These are phyloP conservation scores for Unio delphinus DNA, from an alignment of 2,888 invertebrate genomes.

Conservation along the genomic window DNA sequence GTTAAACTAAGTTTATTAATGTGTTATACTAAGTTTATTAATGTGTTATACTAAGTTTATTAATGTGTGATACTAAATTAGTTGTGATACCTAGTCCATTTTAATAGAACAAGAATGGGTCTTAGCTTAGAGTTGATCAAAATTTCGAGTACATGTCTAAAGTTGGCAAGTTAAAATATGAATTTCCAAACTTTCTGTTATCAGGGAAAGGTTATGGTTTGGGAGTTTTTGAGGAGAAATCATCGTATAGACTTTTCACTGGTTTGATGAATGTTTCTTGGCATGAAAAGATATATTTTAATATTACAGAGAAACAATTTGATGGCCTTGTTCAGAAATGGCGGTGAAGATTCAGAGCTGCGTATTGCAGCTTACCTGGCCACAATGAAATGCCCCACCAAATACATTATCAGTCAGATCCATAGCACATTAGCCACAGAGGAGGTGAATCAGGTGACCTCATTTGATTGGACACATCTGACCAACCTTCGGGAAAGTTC, in stretches of 20 bases:
- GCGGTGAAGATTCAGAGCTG: slow-evolving; percentile 84
- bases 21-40: background rate
- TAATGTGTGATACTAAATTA: background rate
- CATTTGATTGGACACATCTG: slow-evolving; percentile 95
- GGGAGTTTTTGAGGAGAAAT: too few relatives aligned
- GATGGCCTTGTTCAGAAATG: slow-evolving; percentile 80
- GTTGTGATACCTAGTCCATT: background rate
- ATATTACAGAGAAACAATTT: slow-evolving; percentile 51
- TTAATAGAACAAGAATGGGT: too few relatives aligned
- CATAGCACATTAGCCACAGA: slow-evolving; percentile 71
- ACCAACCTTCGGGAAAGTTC: slow-evolving; percentile 89
- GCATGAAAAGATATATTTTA: background rate
- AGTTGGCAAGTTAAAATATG: too few relatives aligned
- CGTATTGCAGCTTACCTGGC: slow-evolving; percentile 90
- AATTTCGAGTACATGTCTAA: too few relatives aligned
- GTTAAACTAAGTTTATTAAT: too few relatives aligned
- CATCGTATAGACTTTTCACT: too few relatives aligned
- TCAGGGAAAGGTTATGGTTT: too few relatives aligned
- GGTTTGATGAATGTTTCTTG: too few relatives aligned
- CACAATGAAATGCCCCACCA: slow-evolving; percentile 90
- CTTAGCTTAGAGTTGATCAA: too few relatives aligned
- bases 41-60: background rate
- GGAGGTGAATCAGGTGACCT: slow-evolving; percentile 78
- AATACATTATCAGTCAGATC: slow-evolving; percentile 81
- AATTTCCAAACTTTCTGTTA: too few relatives aligned